phyloP scores from a whole-genome alignment of 2,113 vertebrate genomes.

The Elephas maximus region DNA sequence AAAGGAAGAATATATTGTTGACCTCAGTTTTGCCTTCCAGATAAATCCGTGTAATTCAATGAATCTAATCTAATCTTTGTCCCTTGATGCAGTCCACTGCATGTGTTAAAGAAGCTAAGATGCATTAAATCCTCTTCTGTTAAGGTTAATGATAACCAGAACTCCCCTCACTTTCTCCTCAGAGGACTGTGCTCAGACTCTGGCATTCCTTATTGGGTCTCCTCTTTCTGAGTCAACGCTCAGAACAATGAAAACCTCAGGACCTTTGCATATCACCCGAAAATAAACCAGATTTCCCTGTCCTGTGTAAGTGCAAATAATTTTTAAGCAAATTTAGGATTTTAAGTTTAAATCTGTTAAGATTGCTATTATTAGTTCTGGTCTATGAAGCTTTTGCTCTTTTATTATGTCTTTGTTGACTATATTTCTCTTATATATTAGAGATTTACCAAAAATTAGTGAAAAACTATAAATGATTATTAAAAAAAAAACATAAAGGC shows the following conservation, averaged over 20 bases:
- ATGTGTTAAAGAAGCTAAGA: not conserved
- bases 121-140: not conserved
- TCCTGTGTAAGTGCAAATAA: not conserved
- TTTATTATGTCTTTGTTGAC: not conserved
- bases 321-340: not conserved
- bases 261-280: not conserved
- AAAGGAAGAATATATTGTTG: conserved; percentile 11
- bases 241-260: not conserved
- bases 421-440: not conserved
- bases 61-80: not conserved
- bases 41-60: not conserved
- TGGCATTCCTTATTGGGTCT: not conserved
- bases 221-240: not conserved
- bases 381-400: not conserved
- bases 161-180: not conserved
- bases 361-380: not conserved
- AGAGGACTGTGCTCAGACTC: not conserved
- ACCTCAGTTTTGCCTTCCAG: not conserved
- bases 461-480: not conserved
- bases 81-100: not conserved
- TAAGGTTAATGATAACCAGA: not conserved
- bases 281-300: not conserved
- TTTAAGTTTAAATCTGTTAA: conserved; percentile 6
- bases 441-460: not conserved
- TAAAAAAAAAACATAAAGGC: not conserved